These are phyloP conservation scores for Epiblema foenella DNA, from an alignment of 2,888 invertebrate species.

Conservation along the genomic window DNA sequence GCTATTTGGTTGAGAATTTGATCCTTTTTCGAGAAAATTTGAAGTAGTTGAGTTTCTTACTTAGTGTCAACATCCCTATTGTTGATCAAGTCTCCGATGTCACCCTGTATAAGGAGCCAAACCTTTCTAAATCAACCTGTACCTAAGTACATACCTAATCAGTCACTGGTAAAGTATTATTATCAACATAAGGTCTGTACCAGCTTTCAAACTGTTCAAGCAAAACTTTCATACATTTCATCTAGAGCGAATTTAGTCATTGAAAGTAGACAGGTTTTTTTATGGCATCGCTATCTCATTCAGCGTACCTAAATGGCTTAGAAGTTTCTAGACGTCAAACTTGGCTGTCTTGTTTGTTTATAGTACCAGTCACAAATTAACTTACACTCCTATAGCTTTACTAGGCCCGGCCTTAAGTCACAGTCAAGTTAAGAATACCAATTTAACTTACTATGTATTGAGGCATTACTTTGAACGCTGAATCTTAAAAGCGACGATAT, in stretches of 20 bases:
- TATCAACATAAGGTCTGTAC: conserved; percentile 13
- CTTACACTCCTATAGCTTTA: no score
- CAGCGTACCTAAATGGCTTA: background rate
- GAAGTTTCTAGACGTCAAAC: conserved; percentile 4
- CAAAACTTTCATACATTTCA: conserved; percentile 28
- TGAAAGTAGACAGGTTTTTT: conserved; percentile 39
- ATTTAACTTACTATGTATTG: no score
- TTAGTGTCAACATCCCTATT: no score
- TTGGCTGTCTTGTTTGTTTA: conserved; percentile 9
- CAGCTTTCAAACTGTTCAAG: conserved; percentile 21
- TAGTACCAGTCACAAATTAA: background rate
- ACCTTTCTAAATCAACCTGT: background rate
- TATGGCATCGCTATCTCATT: conserved; percentile 28
- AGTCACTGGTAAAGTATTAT: background rate
- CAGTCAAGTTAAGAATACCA: no score
- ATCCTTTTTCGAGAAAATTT: no score
- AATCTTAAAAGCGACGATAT: no score
- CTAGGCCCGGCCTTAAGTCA: no score
- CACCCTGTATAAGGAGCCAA: background rate
- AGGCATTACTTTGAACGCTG: no score
- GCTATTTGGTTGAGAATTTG: no score
- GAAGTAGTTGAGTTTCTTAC: no score
- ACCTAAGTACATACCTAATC: no score
- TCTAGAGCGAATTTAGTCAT: conserved; percentile 20
- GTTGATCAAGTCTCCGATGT: no score